Conservation (phyloP, 2,888 invertebrate species). For the Acanthosepion esculentum region DNA sequence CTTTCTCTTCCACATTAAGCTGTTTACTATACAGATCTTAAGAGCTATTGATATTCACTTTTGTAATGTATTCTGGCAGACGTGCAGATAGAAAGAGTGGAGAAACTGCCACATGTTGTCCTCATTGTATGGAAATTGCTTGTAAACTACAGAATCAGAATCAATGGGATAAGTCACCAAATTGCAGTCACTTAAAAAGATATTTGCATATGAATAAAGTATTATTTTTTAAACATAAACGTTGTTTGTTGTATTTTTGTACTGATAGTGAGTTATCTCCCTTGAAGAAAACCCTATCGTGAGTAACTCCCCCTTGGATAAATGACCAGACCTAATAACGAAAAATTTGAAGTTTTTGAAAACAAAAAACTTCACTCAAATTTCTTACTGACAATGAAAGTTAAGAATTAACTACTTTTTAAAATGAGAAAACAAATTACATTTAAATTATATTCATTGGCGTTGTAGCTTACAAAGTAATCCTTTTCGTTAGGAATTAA, state of each 20-base stretch:
- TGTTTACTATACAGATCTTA: background rate
- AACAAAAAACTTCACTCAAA: too few relatives aligned
- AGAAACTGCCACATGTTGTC: background rate
- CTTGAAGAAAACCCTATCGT: background rate
- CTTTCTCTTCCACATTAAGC: background rate
- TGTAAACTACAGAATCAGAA: slow-evolving; percentile 2
- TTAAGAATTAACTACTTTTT: too few relatives aligned
- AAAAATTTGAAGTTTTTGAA: too few relatives aligned
- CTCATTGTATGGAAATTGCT: background rate
- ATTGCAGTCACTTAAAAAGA: background rate
- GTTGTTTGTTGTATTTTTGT: background rate
- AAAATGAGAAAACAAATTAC: too few relatives aligned
- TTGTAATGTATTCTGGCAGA: background rate
- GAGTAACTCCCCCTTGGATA: too few relatives aligned
- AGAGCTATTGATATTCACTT: background rate
- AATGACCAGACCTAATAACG: too few relatives aligned
- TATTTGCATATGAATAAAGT: slow-evolving; percentile 6
- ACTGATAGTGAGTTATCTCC: background rate
- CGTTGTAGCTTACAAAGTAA: too few relatives aligned
- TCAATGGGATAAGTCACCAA: background rate
- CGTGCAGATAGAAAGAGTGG: background rate
- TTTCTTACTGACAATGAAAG: too few relatives aligned
- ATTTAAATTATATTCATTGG: too few relatives aligned
- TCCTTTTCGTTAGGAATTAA: too few relatives aligned
- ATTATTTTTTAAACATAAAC: slow-evolving; percentile 5